These are phyloP conservation scores for Sarcophaga bullata DNA, from an alignment of 1,140 invertebrate species.

Conservation along the genomic window DNA sequence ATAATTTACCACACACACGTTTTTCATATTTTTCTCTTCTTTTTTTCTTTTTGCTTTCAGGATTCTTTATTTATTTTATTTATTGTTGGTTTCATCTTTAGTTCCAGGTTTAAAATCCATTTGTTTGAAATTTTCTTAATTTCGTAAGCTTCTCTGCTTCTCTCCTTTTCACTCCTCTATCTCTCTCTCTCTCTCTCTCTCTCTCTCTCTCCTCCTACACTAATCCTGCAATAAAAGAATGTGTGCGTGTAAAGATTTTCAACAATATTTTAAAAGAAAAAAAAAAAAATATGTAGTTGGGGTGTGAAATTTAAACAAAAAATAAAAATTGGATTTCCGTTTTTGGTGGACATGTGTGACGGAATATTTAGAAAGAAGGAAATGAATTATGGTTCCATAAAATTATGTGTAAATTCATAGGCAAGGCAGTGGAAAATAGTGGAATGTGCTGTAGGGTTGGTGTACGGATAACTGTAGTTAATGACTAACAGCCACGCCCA, in stretches of 20 bases:
- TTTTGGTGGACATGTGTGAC: constrained; percentile 31
- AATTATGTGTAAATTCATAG: neutral
- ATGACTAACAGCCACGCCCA: neutral
- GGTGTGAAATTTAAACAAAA: constrained; percentile 9
- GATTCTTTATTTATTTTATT: constrained; percentile 25
- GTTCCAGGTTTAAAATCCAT: constrained; percentile 33
- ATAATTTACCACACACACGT: constrained; percentile 28
- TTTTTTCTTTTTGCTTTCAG: neutral
- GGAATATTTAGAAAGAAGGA: neutral
- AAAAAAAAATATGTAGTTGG: neutral
- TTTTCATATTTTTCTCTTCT: constrained; percentile 25
- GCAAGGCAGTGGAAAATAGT: neutral
- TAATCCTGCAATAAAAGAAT: neutral
- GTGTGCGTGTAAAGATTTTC: constrained; percentile 13
- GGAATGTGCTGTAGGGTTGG: neutral
- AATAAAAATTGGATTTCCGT: neutral
- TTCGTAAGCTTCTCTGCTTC: neutral
- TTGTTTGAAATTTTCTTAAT: constrained; percentile 27
- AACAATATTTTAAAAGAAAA: neutral
- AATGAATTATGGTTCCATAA: constrained; percentile 4
- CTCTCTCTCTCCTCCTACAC: no score
- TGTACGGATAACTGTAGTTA: neutral
- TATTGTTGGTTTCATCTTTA: neutral
- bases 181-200: no score
- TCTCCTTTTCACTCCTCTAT: no score